phyloP scores from a whole-genome alignment of 2,113 vertebrate genomes.

The Poicephalus meyeri region DNA sequence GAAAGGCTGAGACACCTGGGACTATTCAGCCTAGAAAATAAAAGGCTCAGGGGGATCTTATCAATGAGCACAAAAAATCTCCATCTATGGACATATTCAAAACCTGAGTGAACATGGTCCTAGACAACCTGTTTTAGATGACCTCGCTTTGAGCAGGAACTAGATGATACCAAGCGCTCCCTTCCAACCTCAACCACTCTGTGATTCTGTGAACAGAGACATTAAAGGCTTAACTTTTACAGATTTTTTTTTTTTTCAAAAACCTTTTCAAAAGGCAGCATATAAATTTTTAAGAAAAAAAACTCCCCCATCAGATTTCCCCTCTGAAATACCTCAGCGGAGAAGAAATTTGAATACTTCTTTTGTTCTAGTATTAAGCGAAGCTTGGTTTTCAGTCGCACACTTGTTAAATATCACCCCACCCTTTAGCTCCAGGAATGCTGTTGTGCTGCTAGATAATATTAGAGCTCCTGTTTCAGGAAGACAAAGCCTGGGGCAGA shows the following conservation, averaged over 20 bases:
- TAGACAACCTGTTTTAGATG: not conserved
- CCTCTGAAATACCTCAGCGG: not conserved
- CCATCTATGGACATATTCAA: not conserved
- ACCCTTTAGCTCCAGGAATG: constrained; percentile 53
- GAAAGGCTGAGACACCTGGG: not conserved
- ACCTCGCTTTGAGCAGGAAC: not conserved
- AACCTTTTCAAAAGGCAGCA: not conserved
- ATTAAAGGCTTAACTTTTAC: not conserved
- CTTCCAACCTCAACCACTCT: not conserved
- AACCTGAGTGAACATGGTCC: not conserved
- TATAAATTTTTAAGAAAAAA: not conserved
- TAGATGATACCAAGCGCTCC: not conserved
- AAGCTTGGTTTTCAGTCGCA: constrained; percentile 8
- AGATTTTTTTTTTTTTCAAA: not conserved
- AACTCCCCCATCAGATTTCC: not conserved
- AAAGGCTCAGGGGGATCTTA: not conserved
- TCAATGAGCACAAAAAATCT: not conserved
- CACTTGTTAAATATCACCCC: constrained; percentile 51
- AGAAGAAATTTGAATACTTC: not conserved
- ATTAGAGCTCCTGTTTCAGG: constrained; percentile 37
- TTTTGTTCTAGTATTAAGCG: constrained; percentile 32
- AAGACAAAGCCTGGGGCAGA: not conserved
- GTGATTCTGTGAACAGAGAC: not conserved
- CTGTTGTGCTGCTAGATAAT: constrained; percentile 18
- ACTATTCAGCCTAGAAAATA: not conserved